Percentiles rank a stretch among this genome's conserved stretches.
Evolutionary conservation across 2,113 vertebrate species (phyloP).

Genomic region (Chloropsis cyanopogon): DNA sequence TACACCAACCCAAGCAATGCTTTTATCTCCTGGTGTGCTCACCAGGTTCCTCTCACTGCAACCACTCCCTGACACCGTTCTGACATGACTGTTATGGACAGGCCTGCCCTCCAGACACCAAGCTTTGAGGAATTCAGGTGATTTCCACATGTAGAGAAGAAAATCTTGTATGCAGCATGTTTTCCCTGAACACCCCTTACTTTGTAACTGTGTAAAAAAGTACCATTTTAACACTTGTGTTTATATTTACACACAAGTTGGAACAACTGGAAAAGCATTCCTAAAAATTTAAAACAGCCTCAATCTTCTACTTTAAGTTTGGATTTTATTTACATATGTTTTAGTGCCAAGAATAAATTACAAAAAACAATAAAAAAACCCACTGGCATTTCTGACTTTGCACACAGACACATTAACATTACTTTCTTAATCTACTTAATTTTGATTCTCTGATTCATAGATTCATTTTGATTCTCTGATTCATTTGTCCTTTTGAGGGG

Average conservation of each 20-base stretch:
- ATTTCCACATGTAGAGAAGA: neutral
- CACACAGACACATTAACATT: neutral
- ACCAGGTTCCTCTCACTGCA: neutral
- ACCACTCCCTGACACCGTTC: neutral
- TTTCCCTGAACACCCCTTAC: neutral
- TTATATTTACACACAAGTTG: neutral
- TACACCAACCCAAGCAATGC: neutral
- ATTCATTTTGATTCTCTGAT: neutral
- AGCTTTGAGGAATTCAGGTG: neutral
- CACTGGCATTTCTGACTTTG: neutral
- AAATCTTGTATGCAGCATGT: accelerated
- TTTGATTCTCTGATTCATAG: neutral
- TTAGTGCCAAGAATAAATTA: neutral
- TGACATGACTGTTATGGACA: accelerated
- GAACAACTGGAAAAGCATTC: neutral
- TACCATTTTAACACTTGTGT: neutral
- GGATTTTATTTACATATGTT: neutral
- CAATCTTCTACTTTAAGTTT: neutral
- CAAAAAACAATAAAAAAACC: neutral
- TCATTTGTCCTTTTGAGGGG: neutral
- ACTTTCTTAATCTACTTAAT: neutral
- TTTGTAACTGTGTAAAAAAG: neutral
- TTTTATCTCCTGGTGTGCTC: too few species aligned
- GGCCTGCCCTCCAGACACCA: neutral
- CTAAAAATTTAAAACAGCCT: neutral